phyloP scores from a whole-genome alignment of 37 sponge, comb jelly and placozoan species.

The Crambe crambe region DNA sequence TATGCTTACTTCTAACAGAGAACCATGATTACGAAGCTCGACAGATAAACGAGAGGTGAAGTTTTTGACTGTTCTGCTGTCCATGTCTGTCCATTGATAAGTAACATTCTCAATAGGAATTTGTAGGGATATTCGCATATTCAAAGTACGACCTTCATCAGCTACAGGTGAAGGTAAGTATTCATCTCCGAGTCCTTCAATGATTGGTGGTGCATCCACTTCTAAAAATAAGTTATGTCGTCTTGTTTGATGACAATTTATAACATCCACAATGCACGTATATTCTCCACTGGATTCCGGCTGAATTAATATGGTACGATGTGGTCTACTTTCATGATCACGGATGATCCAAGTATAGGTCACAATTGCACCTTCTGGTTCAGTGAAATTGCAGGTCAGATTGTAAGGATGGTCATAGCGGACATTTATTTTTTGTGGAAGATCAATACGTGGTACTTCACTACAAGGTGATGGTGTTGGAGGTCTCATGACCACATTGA shows the following conservation, averaged over 20 bases:
- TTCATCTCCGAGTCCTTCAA: not conserved
- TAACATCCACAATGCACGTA: too few relatives aligned
- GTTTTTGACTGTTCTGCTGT: not conserved
- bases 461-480: too few relatives aligned
- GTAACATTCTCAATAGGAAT: not conserved
- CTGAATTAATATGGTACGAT: too few relatives aligned
- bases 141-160: not conserved
- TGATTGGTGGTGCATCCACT: not conserved
- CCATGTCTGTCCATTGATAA: not conserved
- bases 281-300: too few relatives aligned
- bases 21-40: not conserved
- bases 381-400: slow-evolving; percentile 3
- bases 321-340: too few relatives aligned
- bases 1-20: not conserved
- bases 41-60: not conserved
- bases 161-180: not conserved
- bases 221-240: not conserved
- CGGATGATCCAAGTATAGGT: too few relatives aligned
- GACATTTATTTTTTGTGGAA: not conserved
- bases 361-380: not conserved
- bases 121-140: too few relatives aligned
- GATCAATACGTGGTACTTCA: too few relatives aligned
- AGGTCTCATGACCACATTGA: too few relatives aligned
- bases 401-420: not conserved
- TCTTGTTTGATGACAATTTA: not conserved